These are phyloP conservation scores for Rhynchonycteris naso DNA, from an alignment of 2,797 vertebrate species.

Conservation along the genomic window DNA sequence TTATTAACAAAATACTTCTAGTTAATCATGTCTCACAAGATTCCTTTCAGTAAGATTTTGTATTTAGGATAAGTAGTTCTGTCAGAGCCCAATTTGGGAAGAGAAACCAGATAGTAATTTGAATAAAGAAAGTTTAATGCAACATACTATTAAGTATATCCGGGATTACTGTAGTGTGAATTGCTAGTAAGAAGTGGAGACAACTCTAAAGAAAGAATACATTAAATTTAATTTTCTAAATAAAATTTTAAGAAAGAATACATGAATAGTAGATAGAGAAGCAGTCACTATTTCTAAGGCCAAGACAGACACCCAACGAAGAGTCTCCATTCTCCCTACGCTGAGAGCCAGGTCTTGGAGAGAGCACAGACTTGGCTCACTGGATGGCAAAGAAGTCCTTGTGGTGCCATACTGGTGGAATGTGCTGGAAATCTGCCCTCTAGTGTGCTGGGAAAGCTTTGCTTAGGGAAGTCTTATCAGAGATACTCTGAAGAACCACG, in stretches of 20 bases:
- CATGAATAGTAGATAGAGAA: background rate
- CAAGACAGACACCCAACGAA: background rate
- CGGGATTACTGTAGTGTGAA: background rate
- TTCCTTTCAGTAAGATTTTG: constrained; percentile 51
- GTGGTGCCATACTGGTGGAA: background rate
- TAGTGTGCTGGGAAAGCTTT: background rate
- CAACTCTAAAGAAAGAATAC: background rate
- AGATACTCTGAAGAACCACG: background rate
- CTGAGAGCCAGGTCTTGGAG: background rate
- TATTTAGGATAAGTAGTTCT: background rate
- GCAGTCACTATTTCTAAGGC: background rate
- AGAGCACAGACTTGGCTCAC: background rate
- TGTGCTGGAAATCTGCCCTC: background rate
- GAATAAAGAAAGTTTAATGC: background rate
- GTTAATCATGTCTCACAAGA: constrained; percentile 26
- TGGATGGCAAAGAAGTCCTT: background rate
- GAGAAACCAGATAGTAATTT: background rate
- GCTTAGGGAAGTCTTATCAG: background rate
- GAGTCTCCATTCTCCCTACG: background rate
- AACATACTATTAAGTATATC: background rate
- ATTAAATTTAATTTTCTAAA: too few species aligned
- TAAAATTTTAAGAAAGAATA: background rate
- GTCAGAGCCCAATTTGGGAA: background rate
- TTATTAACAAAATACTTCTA: constrained; percentile 11
- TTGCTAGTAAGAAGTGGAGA: background rate